Base-by-base conservation (phyloP, 2,113 vertebrate species). In the Thalassoma bifasciatum region DNA sequence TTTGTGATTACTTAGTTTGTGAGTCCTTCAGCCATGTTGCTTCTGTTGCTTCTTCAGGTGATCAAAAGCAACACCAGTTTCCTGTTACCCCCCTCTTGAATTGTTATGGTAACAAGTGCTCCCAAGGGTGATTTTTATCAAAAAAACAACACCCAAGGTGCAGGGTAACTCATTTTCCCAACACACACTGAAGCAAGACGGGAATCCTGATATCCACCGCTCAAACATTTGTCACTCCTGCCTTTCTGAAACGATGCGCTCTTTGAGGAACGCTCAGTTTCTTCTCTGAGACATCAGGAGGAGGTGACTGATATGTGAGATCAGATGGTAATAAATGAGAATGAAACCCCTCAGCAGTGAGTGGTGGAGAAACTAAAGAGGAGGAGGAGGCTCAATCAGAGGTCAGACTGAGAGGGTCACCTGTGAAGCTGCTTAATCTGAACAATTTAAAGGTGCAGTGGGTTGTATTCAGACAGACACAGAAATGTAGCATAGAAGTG, bases 61-160 rank as follows among this genome's bases (percentile, higher is more conserved):
- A 63, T 75, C 52, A 80, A 81, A 87, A 81, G 63, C 36, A 5
- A 72, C 74, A 74, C 62, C 8, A 49, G 19, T 79, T 72, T 36
- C 56, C 30, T 65, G 51, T 62, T 75, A 37, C 34, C 7, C 58
- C 51, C 42, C 58, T 49, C 66, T 87, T 78, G 74, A 87, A 85
- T 89, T 87, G 85, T 92, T 86, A 85, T 88, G 82, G 79, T 74
- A 88, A 88, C 81, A 73, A 76, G 26, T 38, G 52, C 62, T 75
- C 75, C 73, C 17, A 11, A 47, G 46, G 56, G 46, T 81, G 83
- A 42, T 84, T 59, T 73, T 42, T 37, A 84, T 76, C 70, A 50
- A 59, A 76, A 51, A 2, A 60, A n/a, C 58, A 37, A 58, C 50
- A 51, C 1, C 16, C 30, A 30, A 30, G 30, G 30, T 30, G 3